A percentile compares a stretch with the other conserved stretches of the same genome.
Evolutionary conservation across 1,140 invertebrate species (phyloP).

Genomic region (Drosophila ogumai): DNA sequence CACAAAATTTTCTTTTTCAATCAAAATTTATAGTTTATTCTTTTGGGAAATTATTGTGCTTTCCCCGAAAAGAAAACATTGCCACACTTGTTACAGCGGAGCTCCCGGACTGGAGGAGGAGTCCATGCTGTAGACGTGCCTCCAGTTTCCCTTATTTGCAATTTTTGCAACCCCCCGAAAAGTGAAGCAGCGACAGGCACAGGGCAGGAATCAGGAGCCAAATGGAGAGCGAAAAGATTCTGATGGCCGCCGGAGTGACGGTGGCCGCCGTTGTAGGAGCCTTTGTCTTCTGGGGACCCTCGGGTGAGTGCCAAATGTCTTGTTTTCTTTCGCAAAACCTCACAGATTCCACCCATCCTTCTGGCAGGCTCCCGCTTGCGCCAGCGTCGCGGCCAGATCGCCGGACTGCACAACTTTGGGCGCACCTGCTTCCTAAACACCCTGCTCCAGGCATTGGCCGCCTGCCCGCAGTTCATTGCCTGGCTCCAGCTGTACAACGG

Average conservation of each 20-base stretch:
- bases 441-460: constrained; percentile 92
- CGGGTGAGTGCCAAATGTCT: constrained; percentile 75
- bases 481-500: constrained; percentile 90
- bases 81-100: constrained; percentile 1
- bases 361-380: constrained; percentile 85
- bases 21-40: not conserved
- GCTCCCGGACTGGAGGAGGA: constrained; percentile 6
- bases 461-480: constrained; percentile 90
- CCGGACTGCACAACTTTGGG: constrained; percentile 93
- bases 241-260: constrained; percentile 89
- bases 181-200: not conserved
- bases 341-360: not conserved
- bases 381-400: constrained; percentile 89
- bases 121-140: constrained; percentile 15
- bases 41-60: not conserved
- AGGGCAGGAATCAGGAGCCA: constrained; percentile 4
- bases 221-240: constrained; percentile 84
- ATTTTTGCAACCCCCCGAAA: not conserved
- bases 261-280: constrained; percentile 91
- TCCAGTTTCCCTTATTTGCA: constrained; percentile 1
- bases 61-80: not conserved
- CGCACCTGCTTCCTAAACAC: constrained; percentile 95
- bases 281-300: constrained; percentile 92
- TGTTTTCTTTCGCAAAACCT: no score
- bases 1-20: constrained; percentile 25